Base-by-base conservation (phyloP, 2,888 invertebrate species). In the Trissoscelio sp. region DNA sequence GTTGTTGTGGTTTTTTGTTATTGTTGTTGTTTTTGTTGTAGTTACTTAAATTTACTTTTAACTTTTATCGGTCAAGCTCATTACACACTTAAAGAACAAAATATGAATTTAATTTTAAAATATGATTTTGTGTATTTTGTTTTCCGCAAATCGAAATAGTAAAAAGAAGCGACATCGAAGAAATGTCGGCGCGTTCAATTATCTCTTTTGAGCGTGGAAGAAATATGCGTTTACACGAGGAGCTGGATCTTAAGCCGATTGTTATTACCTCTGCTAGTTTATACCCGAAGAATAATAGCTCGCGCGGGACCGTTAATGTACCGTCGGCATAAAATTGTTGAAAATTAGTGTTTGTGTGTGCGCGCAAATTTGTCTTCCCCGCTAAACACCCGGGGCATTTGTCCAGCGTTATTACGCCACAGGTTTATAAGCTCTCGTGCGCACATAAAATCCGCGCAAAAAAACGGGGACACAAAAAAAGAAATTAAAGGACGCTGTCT, bases 181-280 rank as follows among this genome's bases (percentile, higher is more conserved):
- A 42, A n/a, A 44, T 14, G 60, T 60, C 39, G 16, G 44, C 18
- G n/a, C 24, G 60, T 60, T 44, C 44, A 62, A 62, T 44, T 62
- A 62, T 62, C 46, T 62, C 46, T 28, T 16, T 16, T 14, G 24
- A 28, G 24, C 20, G 7, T n/a, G 12, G 18, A 18, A 44, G 46
- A 44, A 24, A 22, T 44, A 62, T 44, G 31, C 24, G 28, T 28
- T 62, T 62, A 28, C 28, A 62, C 28, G 62, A 46, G 20, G 11
- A 28, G 11, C 9, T 28, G 46, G 62, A 62, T 62, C 62, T 46
- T 62, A 46, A 46, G 62, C 62, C 62, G 28, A 62, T 62, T 62
- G 46, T 62, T 62, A 62, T 62, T 62, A 62, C 62, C 62, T 28
- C 16, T 24, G 44, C 39, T 28, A 31, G 28, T 46, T 62, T 62